Percentiles rank a stretch among this genome's conserved stretches.
Evolutionary conservation across 2,888 invertebrate genomes (phyloP).

Genomic region (Brachyopa scutellaris): DNA sequence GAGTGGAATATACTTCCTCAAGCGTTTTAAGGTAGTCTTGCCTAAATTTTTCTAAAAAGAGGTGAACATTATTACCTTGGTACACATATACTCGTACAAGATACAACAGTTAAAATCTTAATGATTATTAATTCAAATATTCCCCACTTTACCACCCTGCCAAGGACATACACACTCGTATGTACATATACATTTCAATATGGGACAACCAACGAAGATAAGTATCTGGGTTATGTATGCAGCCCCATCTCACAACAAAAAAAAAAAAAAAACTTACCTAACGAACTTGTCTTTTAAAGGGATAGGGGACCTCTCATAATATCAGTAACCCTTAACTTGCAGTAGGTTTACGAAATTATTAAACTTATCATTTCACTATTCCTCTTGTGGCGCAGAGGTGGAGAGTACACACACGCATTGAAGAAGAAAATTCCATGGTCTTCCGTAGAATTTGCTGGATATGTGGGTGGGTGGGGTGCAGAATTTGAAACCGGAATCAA

Average conservation of each 20-base stretch:
- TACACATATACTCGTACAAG: no score
- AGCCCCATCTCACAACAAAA: no score
- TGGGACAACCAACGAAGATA: conserved; percentile 56
- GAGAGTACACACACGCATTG: neutral
- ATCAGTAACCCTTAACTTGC: conserved; percentile 20
- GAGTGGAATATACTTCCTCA: conserved; percentile 34
- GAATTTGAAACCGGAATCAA: conserved; percentile 26
- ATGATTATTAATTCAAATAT: conserved; percentile 71
- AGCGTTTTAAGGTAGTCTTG: conserved; percentile 46
- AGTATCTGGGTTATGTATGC: conserved; percentile 55
- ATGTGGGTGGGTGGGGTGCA: conserved; percentile 4
- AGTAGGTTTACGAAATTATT: conserved; percentile 36
- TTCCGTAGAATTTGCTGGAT: neutral
- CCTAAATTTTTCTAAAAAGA: conserved; percentile 46
- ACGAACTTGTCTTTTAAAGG: conserved; percentile 35
- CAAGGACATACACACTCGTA: neutral
- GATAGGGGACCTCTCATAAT: neutral
- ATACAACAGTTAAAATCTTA: conserved; percentile 60
- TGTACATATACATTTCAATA: conserved; percentile 19
- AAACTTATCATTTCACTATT: conserved; percentile 20
- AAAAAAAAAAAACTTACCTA: conserved; percentile 49
- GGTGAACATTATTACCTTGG: conserved; percentile 61
- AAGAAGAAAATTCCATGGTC: neutral
- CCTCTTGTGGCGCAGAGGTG: neutral
- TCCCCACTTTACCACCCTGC: conserved; percentile 51